Percentiles rank a stretch among this genome's conserved stretches.
Conservation (phyloP, 2,888 invertebrate species). For the Drosophila atroscutellata region DNA sequence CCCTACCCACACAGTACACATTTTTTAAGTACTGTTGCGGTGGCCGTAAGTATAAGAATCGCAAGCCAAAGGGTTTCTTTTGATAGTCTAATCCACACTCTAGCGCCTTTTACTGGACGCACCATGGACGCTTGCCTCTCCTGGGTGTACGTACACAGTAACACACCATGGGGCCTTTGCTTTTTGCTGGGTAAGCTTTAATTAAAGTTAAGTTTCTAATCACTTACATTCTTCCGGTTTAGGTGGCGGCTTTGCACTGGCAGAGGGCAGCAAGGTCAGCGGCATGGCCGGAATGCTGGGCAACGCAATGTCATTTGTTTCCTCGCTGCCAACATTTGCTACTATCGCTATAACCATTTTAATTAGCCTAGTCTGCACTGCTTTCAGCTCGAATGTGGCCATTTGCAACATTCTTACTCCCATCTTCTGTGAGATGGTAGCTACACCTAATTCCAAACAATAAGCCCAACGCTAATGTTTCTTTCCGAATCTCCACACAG, state of each 20-base stretch:
- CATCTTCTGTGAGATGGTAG: conserved; percentile 90
- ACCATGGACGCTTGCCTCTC: conserved; percentile 88
- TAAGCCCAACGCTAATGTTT: neutral
- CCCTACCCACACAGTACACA: conserved; percentile 91
- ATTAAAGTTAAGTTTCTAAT: neutral
- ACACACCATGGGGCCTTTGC: conserved; percentile 94
- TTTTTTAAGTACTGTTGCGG: conserved; percentile 88
- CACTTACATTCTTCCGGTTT: neutral
- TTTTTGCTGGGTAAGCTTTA: conserved; percentile 89
- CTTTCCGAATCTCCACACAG: conserved; percentile 83
- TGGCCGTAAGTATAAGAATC: conserved; percentile 40
- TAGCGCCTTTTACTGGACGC: conserved; percentile 79
- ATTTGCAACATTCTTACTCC: conserved; percentile 94
- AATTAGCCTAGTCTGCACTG: conserved; percentile 90
- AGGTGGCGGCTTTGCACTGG: conserved; percentile 95
- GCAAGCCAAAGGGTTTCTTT: neutral
- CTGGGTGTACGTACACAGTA: conserved; percentile 92
- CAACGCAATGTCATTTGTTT: conserved; percentile 88
- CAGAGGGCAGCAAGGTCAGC: conserved; percentile 92
- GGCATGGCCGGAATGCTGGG: conserved; percentile 92
- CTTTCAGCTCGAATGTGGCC: conserved; percentile 92
- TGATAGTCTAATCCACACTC: neutral
- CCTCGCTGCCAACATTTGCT: conserved; percentile 86
- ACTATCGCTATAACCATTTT: conserved; percentile 89
- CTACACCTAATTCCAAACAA: neutral